Evolutionary conservation across 1,140 invertebrate genomes (phyloP).

Genomic region (Pomacea maculata): DNA sequence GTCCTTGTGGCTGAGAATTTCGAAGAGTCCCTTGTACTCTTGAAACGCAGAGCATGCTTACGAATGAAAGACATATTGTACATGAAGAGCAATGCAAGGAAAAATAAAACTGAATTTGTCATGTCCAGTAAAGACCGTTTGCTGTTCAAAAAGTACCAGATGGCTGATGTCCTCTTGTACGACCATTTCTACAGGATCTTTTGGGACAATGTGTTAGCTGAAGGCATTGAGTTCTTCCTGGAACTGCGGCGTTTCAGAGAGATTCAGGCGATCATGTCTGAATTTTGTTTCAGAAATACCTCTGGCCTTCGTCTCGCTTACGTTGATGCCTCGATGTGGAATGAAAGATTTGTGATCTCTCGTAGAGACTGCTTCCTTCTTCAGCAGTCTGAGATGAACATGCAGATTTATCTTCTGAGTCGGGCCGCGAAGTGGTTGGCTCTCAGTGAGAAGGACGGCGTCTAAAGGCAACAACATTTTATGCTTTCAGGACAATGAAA

Average conservation of each 20-base stretch:
- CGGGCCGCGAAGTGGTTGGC: background rate
- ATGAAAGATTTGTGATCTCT: conserved; percentile 30
- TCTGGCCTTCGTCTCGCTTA: conserved; percentile 2
- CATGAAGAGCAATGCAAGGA: conserved; percentile 24
- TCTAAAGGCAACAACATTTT: too few relatives aligned
- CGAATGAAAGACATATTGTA: conserved; percentile 64
- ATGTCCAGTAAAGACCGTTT: conserved; percentile 14
- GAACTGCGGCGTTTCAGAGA: conserved; percentile 33
- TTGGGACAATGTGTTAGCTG: conserved; percentile 17
- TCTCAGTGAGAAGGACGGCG: too few relatives aligned
- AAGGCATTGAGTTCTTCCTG: conserved; percentile 26
- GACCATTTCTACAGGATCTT: conserved; percentile 34
- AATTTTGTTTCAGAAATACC: conserved; percentile 27
- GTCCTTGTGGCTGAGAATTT: conserved; percentile 69
- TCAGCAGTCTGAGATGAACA: conserved; percentile 28
- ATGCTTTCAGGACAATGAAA: too few relatives aligned
- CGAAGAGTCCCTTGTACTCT: conserved; percentile 68
- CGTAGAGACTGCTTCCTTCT: conserved; percentile 34
- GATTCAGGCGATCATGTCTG: conserved; percentile 16
- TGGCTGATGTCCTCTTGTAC: conserved; percentile 40
- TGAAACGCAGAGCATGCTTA: conserved; percentile 68
- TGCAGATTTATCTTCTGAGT: conserved; percentile 7
- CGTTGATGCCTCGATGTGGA: conserved; percentile 28
- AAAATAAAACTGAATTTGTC: background rate
- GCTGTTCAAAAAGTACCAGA: conserved; percentile 19